phyloP scores from a whole-genome alignment of 2,797 vertebrate genomes.

The Myoxocephalus aenaeus region DNA sequence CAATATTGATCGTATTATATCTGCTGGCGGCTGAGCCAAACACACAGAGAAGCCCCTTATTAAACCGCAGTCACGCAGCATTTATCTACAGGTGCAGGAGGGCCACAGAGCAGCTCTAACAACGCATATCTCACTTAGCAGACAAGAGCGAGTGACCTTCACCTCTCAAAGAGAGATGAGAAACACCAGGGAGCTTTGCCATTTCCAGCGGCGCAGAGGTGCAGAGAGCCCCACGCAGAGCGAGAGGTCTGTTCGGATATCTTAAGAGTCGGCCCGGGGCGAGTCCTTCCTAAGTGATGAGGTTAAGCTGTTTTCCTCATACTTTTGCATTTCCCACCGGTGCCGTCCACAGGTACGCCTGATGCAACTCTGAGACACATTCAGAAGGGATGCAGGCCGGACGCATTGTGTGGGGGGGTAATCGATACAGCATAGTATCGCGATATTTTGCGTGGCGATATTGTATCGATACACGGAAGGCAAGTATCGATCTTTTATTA shows the following conservation, averaged over 20 bases:
- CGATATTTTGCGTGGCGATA: too few species aligned
- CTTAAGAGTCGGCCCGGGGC: background rate
- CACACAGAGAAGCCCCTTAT: slow-evolving; percentile 16
- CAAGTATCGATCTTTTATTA: too few species aligned
- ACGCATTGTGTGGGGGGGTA: slow-evolving; percentile 5
- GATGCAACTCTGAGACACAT: slow-evolving; percentile 34
- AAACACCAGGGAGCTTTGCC: slow-evolving; percentile 38
- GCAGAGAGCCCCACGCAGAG: background rate
- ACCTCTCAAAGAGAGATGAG: slow-evolving; percentile 24
- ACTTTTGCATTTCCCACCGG: background rate
- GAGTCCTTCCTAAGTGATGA: background rate
- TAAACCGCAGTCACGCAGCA: slow-evolving; percentile 26
- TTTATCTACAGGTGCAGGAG: slow-evolving; percentile 43
- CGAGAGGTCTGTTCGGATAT: background rate
- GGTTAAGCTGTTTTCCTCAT: slow-evolving; percentile 1
- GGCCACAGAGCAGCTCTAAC: slow-evolving; percentile 5
- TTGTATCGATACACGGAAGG: too few species aligned
- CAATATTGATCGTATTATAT: slow-evolving; percentile 52
- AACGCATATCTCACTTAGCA: slow-evolving; percentile 11
- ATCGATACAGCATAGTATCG: too few species aligned
- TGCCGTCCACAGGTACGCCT: background rate
- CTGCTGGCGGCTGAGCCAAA: slow-evolving; percentile 31
- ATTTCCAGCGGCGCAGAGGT: slow-evolving; percentile 13
- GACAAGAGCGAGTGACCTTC: slow-evolving; percentile 34
- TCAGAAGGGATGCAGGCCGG: slow-evolving; percentile 12